A percentile compares a stretch with the other conserved stretches of the same genome.
Evolutionary conservation across 2,888 invertebrate species (phyloP).

Genomic region (Heteropelma amictum): DNA sequence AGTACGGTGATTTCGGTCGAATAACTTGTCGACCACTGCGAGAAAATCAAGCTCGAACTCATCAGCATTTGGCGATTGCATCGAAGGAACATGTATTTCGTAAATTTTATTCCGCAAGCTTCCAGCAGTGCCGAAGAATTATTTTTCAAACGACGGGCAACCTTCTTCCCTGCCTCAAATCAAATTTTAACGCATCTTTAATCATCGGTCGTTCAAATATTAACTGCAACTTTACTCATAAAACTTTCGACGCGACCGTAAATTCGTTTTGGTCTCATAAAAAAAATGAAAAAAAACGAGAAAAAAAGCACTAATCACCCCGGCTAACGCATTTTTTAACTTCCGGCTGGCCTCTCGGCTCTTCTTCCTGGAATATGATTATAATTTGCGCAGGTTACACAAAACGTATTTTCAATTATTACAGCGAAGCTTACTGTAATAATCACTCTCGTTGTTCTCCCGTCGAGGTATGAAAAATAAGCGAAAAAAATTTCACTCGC

Average conservation of each 20-base stretch:
- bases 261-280: neutral
- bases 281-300: neutral
- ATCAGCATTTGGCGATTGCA: no score
- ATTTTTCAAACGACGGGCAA: no score
- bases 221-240: no score
- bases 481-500: conserved; percentile 17
- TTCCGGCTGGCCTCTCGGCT: neutral
- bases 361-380: neutral
- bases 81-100: no score
- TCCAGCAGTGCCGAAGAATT: no score
- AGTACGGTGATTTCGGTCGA: no score
- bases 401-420: conserved; percentile 31
- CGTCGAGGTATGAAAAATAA: neutral
- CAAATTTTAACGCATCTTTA: neutral
- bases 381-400: neutral
- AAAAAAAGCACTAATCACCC: neutral
- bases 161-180: no score
- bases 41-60: no score
- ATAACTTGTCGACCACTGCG: no score
- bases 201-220: neutral
- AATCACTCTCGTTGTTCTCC: conserved; percentile 46
- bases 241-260: neutral
- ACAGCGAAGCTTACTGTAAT: conserved; percentile 23
- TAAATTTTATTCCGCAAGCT: no score
- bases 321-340: no score